Percentiles rank a stretch among this genome's conserved stretches.
Conservation (phyloP, 2,797 vertebrate species). For the Crenichthys baileyi region DNA sequence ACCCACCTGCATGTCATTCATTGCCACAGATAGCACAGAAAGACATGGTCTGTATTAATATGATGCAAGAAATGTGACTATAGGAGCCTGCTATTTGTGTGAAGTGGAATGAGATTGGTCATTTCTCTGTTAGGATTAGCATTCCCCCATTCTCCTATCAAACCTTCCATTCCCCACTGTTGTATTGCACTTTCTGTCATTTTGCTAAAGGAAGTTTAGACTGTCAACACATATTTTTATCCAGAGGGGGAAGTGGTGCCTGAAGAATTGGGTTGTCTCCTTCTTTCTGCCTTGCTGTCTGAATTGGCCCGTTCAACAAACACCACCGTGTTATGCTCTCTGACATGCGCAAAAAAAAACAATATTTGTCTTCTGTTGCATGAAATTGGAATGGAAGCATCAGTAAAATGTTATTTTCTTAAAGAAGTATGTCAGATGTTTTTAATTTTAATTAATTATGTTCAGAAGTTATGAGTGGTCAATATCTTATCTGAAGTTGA, state of each 20-base stretch:
- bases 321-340: background rate
- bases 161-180: background rate
- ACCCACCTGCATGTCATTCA: background rate
- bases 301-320: background rate
- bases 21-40: background rate
- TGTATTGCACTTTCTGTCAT: conserved; percentile 1
- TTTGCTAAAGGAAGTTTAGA: background rate
- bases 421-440: background rate
- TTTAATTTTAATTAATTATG: background rate
- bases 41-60: background rate
- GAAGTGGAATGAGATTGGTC: background rate
- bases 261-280: background rate
- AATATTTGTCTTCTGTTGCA: background rate
- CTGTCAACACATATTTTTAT: conserved; percentile 2
- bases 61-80: background rate
- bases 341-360: background rate
- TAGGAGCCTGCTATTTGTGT: background rate
- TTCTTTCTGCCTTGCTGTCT: background rate
- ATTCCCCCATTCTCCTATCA: background rate
- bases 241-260: background rate
- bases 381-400: background rate
- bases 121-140: background rate
- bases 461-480: background rate
- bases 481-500: background rate
- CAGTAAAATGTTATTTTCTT: background rate